A percentile compares a stretch with the other conserved stretches of the same genome.
phyloP scores from a whole-genome alignment of 2,113 vertebrate species.

The Zosterops lateralis region DNA sequence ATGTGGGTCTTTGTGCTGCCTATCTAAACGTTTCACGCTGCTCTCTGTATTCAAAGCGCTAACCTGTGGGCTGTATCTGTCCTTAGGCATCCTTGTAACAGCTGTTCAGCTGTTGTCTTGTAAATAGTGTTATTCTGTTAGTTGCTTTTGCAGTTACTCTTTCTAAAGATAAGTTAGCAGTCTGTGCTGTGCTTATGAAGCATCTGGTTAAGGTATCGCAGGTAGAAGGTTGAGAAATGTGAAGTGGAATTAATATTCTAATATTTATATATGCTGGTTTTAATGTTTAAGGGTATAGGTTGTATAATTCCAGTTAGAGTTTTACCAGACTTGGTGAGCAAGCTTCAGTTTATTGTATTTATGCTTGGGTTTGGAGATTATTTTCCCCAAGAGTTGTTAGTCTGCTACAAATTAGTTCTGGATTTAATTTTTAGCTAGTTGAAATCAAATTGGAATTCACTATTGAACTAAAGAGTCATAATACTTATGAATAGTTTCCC shows the following conservation, averaged over 20 bases:
- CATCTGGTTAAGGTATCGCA: not conserved
- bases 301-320: not conserved
- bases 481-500: not conserved
- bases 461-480: not conserved
- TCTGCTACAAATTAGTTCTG: not conserved
- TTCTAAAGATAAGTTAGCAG: not conserved
- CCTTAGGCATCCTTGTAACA: not conserved
- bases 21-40: not conserved
- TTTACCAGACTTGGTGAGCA: not conserved
- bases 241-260: not conserved
- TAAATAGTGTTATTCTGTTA: not conserved
- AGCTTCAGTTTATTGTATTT: not conserved
- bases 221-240: not conserved
- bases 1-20: not conserved
- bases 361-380: not conserved
- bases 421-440: not conserved
- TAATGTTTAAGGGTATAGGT: not conserved
- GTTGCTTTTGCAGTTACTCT: not conserved
- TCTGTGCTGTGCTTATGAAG: not conserved
- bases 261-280: not conserved
- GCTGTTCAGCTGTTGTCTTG: not conserved
- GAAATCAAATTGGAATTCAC: not conserved
- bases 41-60: not conserved
- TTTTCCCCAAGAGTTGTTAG: not conserved
- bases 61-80: not conserved